Percentiles rank a stretch among this genome's conserved stretches.
Evolutionary conservation across 2,888 invertebrate species (phyloP).

Genomic region (Teleogryllus oceanicus): DNA sequence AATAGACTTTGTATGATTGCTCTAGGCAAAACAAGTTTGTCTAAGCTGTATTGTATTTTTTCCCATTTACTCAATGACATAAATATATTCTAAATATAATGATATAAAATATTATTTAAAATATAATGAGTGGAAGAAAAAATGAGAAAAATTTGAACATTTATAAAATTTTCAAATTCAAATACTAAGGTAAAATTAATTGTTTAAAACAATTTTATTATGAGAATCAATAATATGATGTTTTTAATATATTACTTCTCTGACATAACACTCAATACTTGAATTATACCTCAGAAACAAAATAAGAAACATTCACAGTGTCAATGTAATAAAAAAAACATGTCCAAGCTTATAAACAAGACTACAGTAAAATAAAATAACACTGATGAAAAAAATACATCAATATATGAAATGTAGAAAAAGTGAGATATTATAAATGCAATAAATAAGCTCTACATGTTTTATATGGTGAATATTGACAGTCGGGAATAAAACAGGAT

Average conservation of each 20-base stretch:
- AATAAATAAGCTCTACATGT: slow-evolving; percentile 34
- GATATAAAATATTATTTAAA: slow-evolving; percentile 22
- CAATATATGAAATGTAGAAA: slow-evolving; percentile 33
- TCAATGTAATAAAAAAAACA: slow-evolving; percentile 25
- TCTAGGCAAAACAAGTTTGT: no score
- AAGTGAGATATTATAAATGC: slow-evolving; percentile 35
- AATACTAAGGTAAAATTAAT: no score
- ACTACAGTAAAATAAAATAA: slow-evolving; percentile 28
- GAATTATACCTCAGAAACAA: slow-evolving; percentile 29
- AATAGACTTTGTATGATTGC: no score
- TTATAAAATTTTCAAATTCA: no score
- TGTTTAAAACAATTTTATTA: no score
- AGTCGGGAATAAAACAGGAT: slow-evolving; percentile 21
- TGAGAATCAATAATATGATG: no score
- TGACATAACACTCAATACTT: slow-evolving; percentile 19
- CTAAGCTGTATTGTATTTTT: no score
- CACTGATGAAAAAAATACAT: slow-evolving; percentile 31
- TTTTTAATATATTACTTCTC: no score
- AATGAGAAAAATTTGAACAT: no score
- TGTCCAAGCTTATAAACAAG: slow-evolving; percentile 30
- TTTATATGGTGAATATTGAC: slow-evolving; percentile 21
- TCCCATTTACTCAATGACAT: no score
- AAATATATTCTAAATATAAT: slow-evolving; percentile 21
- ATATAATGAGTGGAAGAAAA: slow-evolving; percentile 21
- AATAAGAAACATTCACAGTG: slow-evolving; percentile 26